A percentile compares a stretch with the other conserved stretches of the same genome.
phyloP scores from a whole-genome alignment of 2,888 invertebrate genomes.

The Galerucella pusilla region DNA sequence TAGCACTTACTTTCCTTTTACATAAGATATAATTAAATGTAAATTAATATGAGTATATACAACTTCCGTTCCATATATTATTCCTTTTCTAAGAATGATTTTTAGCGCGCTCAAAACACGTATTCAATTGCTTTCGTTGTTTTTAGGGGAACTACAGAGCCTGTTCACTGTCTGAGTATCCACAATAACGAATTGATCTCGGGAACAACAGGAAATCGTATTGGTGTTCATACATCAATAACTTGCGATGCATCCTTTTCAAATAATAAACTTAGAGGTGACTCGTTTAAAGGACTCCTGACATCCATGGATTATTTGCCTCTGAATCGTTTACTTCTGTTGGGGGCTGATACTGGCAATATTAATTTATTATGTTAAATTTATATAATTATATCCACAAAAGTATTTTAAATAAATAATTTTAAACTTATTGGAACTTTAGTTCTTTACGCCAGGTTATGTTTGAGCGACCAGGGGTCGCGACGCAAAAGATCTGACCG shows the following conservation, averaged over 20 bases:
- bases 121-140: background rate
- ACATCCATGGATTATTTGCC: conserved; percentile 92
- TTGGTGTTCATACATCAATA: conserved; percentile 84
- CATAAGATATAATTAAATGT: too few relatives aligned
- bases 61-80: too few relatives aligned
- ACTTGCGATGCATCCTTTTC: conserved; percentile 81
- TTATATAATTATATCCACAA: background rate
- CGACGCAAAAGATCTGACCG: too few relatives aligned
- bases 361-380: conserved; percentile 81
- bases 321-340: conserved; percentile 85
- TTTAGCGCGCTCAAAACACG: background rate
- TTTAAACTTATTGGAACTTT: background rate
- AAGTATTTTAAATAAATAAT: conserved; percentile 25
- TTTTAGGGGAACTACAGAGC: conserved; percentile 87
- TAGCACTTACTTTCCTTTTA: too few relatives aligned
- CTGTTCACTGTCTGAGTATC: conserved; percentile 87
- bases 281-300: conserved; percentile 90
- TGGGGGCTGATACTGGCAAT: conserved; percentile 93
- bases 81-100: too few relatives aligned
- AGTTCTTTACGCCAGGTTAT: too few relatives aligned
- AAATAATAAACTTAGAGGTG: conserved; percentile 86
- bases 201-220: conserved; percentile 92
- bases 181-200: conserved; percentile 86
- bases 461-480: too few relatives aligned
- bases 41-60: too few relatives aligned